A percentile compares a stretch with the other conserved stretches of the same genome.
Evolutionary conservation across 2,888 invertebrate genomes (phyloP).

Genomic region (Cerceris ruficornis): DNA sequence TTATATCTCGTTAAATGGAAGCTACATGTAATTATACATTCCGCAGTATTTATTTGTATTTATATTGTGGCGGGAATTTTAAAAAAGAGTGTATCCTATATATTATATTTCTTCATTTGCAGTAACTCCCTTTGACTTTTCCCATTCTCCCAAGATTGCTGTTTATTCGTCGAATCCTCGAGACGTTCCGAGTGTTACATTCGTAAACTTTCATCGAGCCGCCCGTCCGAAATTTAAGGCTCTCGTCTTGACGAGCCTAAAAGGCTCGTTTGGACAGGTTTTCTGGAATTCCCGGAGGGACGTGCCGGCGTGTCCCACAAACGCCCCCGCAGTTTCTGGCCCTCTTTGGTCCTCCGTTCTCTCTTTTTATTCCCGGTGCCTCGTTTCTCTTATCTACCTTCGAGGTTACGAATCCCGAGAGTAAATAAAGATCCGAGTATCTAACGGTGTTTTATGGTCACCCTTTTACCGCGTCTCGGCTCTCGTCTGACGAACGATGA

Average conservation of each 20-base stretch:
- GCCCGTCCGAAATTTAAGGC: constrained; percentile 20
- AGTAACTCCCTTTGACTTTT: too few species aligned
- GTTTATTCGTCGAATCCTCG: too few species aligned
- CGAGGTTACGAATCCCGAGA: constrained; percentile 43
- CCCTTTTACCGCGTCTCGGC: constrained; percentile 32
- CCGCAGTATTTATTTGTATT: too few species aligned
- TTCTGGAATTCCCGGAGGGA: constrained; percentile 57
- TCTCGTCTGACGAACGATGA: constrained; percentile 23
- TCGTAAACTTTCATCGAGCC: background rate
- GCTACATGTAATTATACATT: too few species aligned
- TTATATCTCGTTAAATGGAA: too few species aligned
- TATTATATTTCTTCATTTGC: too few species aligned
- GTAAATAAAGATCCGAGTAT: constrained; percentile 54
- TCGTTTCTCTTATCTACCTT: constrained; percentile 36
- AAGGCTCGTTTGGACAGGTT: constrained; percentile 61
- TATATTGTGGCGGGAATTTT: too few species aligned
- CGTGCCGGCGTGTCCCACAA: constrained; percentile 12
- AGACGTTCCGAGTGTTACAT: too few species aligned
- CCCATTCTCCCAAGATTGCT: too few species aligned
- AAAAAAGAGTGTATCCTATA: too few species aligned
- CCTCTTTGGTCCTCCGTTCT: background rate
- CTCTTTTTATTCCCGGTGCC: background rate
- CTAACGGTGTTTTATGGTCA: constrained; percentile 44
- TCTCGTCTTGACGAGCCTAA: constrained; percentile 22
- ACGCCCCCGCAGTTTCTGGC: constrained; percentile 25